Conservation (phyloP, 2,113 vertebrate species). For the Glaucidium brasilianum region DNA sequence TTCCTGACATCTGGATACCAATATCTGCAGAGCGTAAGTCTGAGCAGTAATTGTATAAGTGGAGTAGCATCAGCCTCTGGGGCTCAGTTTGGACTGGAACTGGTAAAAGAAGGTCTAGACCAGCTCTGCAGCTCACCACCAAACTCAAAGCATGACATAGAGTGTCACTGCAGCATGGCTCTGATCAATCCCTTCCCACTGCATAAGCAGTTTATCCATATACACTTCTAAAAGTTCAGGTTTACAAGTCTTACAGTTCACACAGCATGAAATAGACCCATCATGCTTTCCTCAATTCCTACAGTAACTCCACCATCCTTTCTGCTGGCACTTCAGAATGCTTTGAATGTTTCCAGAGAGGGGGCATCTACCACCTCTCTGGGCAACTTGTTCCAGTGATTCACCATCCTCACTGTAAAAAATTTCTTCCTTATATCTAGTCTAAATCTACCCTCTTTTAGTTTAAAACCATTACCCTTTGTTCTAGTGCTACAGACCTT, state of each 20-base stretch:
- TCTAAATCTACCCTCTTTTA: not conserved
- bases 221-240: not conserved
- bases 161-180: not conserved
- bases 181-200: not conserved
- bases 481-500: not conserved
- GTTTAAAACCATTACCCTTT: not conserved
- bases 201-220: not conserved
- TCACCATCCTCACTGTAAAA: not conserved
- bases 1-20: not conserved
- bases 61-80: not conserved
- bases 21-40: not conserved
- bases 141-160: not conserved
- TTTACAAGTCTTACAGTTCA: not conserved
- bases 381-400: not conserved
- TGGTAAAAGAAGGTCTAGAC: not conserved
- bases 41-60: not conserved
- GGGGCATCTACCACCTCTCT: not conserved
- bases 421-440: not conserved
- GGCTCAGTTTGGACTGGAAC: not conserved
- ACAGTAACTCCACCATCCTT: not conserved
- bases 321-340: not conserved
- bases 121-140: not conserved
- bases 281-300: not conserved
- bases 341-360: not conserved
- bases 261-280: not conserved